Evolutionary conservation across 2,797 vertebrate species (phyloP), one percentile per base, ranked within the genome.

Genomic region (Acanthurus tractus): DNA sequence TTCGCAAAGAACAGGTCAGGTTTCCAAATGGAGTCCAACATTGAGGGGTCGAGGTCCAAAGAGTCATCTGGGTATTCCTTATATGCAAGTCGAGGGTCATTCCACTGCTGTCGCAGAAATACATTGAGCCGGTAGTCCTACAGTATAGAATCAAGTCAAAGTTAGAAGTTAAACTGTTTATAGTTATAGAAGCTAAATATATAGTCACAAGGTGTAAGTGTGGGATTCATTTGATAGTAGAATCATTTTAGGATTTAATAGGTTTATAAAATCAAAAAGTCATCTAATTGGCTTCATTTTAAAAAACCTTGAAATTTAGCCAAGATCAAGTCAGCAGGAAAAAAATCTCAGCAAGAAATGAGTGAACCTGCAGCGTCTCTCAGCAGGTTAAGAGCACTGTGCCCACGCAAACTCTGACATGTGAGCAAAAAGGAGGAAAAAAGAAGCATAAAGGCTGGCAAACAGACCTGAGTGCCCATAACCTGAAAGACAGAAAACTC

Each of bases 21-120:
- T 91, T 98, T 99, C 97, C 97, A 99, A 86, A 99, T 99, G 84
- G 97, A 98, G 92, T 98, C 97, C 8, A 99, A 85, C 97, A 99
- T 99, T 46, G 97, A 98, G 4, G 97, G 97, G 84, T 98, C 97
- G 0, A 99, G 94, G 86, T 99, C 98, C 14, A 99, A 92, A 3
- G 97, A 98, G 89, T 98, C 96, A 0, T 98, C 98, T 0, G 98
- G 97, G 85, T 99, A 99, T 84, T 99, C 97, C 5, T 87, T 95
- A 82, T 98, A 98, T 0, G 97, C 96, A 92, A 98, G 92, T 3
- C 97, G 96, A 14, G 97, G 98, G 83, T 99, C 98, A 0, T 98
- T 99, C 98, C 97, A 99, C 90, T 99, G 97, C 89, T 99, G 97
- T 73, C 97, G 90, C 63, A 98, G 94, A 90, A 99, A 99, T 15